Evolutionary conservation across 1,140 invertebrate species (phyloP).

Genomic region (Hermetia illucens): DNA sequence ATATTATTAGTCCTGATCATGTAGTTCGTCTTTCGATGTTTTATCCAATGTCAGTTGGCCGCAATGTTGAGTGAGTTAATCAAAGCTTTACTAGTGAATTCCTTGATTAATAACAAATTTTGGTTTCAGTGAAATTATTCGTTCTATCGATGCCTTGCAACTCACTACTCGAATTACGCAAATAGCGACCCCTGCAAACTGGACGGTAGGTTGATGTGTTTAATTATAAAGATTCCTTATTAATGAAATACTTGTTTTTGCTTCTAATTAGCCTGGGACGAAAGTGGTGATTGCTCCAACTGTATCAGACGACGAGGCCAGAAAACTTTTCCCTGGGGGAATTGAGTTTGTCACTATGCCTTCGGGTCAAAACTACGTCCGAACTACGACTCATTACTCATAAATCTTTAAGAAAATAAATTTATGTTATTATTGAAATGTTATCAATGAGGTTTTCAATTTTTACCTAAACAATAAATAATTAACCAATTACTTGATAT

Average conservation of each 20-base stretch:
- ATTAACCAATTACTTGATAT: no score
- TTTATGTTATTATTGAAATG: no score
- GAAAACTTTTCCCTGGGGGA: slow-evolving; percentile 56
- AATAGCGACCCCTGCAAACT: slow-evolving; percentile 74
- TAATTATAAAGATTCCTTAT: no score
- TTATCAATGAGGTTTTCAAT: no score
- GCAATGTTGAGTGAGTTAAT: slow-evolving; percentile 74
- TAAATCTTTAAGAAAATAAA: no score
- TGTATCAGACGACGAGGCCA: slow-evolving; percentile 53
- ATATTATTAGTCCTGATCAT: slow-evolving; percentile 77
- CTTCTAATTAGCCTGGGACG: slow-evolving; percentile 48
- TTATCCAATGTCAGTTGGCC: slow-evolving; percentile 81
- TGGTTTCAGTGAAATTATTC: slow-evolving; percentile 82
- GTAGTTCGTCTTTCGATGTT: slow-evolving; percentile 65
- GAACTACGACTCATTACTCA: slow-evolving; percentile 59
- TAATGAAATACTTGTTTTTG: no score
- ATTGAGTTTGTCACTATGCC: slow-evolving; percentile 55
- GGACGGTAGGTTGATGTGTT: slow-evolving; percentile 61
- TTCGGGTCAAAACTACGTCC: slow-evolving; percentile 66
- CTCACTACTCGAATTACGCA: slow-evolving; percentile 55
- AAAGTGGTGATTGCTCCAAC: slow-evolving; percentile 72
- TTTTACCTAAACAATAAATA: no score
- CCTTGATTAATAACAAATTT: no score
- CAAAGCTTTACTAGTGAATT: neutral
- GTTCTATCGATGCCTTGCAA: slow-evolving; percentile 79